Evolutionary conservation across 2,888 invertebrate species (phyloP).

Genomic region (Amiota minor): DNA sequence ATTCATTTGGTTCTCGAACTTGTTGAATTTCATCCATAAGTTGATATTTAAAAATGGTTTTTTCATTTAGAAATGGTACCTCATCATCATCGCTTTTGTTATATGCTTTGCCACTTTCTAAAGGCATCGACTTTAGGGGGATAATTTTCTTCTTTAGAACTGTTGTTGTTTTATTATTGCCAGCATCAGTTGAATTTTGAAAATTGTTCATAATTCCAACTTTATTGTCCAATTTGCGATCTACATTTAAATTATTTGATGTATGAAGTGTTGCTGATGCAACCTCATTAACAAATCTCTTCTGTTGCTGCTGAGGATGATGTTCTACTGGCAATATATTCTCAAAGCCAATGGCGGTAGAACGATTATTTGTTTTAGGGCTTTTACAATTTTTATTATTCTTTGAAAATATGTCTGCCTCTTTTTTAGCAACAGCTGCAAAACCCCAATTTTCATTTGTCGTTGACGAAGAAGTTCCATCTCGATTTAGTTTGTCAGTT

Average conservation of each 20-base stretch:
- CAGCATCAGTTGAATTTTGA: background rate
- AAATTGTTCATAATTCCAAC: background rate
- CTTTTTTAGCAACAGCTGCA: constrained; percentile 78
- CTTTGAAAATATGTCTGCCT: constrained; percentile 72
- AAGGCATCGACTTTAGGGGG: constrained; percentile 68
- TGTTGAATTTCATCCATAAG: constrained; percentile 55
- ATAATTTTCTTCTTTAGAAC: constrained; percentile 59
- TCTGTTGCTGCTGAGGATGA: background rate
- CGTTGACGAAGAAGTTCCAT: background rate
- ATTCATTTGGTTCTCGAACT: constrained; percentile 34
- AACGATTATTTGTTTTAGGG: background rate
- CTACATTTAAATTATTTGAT: background rate
- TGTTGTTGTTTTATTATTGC: constrained; percentile 33
- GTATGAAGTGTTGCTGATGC: background rate
- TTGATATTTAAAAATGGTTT: constrained; percentile 74
- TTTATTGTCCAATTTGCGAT: background rate
- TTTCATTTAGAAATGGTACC: constrained; percentile 73
- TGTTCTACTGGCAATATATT: too few species aligned
- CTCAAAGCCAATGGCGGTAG: too few species aligned
- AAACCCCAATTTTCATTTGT: constrained; percentile 76
- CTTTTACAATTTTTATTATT: background rate
- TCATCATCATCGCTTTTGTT: constrained; percentile 63
- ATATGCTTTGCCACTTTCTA: constrained; percentile 59
- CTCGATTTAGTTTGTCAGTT: constrained; percentile 42
- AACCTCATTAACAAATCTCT: background rate